These are phyloP conservation scores for Portevinia maculata DNA, from an alignment of 2,888 invertebrate genomes.

Conservation along the genomic window DNA sequence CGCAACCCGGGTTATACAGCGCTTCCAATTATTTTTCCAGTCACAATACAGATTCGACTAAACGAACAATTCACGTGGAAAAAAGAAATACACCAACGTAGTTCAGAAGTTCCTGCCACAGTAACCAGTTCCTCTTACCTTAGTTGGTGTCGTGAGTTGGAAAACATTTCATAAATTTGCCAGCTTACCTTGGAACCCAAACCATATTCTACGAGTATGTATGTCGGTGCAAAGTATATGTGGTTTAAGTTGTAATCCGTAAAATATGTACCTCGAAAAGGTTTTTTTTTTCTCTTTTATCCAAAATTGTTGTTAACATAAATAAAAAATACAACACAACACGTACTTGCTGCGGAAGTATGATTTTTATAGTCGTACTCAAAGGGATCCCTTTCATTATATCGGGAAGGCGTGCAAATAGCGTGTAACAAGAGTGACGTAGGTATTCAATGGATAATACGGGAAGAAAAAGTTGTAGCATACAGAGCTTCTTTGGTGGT, in stretches of 20 bases:
- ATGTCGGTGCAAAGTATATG: slow-evolving; percentile 8
- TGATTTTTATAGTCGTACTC: slow-evolving; percentile 36
- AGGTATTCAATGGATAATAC: slow-evolving; percentile 41
- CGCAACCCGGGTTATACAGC: slow-evolving; percentile 20
- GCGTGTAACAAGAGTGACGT: slow-evolving; percentile 51
- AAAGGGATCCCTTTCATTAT: slow-evolving; percentile 59
- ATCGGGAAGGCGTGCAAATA: slow-evolving; percentile 40
- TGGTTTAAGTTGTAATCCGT: slow-evolving; percentile 36
- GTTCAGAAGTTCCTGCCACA: slow-evolving; percentile 39
- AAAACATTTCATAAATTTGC: slow-evolving; percentile 46
- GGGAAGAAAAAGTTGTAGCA: slow-evolving; percentile 35
- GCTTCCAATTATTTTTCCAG: slow-evolving; percentile 66
- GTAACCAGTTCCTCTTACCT: slow-evolving; percentile 27
- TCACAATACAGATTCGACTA: slow-evolving; percentile 68
- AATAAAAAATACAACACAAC: slow-evolving; percentile 17
- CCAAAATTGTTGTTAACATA: slow-evolving; percentile 24
- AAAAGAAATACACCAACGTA: slow-evolving; percentile 24
- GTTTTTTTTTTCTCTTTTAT: slow-evolving; percentile 8
- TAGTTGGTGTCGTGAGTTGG: slow-evolving; percentile 1
- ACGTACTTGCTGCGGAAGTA: slow-evolving; percentile 1
- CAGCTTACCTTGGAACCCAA: too few relatives aligned
- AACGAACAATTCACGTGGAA: slow-evolving; percentile 47
- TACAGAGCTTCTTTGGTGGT: slow-evolving; percentile 20
- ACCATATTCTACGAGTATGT: slow-evolving; percentile 8
- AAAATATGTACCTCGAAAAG: slow-evolving; percentile 57